A percentile compares a stretch with the other conserved stretches of the same genome.
phyloP scores from a whole-genome alignment of 2,797 vertebrate species.

The Sebastes reedi region DNA sequence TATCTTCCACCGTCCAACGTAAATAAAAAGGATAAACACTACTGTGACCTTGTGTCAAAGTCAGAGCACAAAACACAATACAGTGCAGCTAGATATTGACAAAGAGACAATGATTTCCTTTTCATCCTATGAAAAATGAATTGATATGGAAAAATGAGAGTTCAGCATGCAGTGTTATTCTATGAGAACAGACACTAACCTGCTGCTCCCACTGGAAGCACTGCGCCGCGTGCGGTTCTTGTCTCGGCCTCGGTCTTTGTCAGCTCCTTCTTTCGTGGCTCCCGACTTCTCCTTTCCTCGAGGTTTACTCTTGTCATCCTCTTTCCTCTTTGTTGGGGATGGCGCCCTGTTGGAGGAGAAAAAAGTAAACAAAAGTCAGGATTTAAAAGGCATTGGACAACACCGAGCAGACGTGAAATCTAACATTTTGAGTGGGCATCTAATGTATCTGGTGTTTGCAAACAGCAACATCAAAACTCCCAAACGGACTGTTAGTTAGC shows the following conservation, averaged over 20 bases:
- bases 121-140: not conserved
- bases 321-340: slow-evolving; percentile 92
- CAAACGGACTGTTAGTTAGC: not conserved
- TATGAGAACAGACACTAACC: slow-evolving; percentile 70
- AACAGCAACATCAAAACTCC: not conserved
- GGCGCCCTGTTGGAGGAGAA: slow-evolving; percentile 83
- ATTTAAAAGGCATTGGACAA: not conserved
- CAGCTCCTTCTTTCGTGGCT: slow-evolving; percentile 84
- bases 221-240: slow-evolving; percentile 88
- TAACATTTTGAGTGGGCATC: not conserved
- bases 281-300: slow-evolving; percentile 87
- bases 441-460: not conserved
- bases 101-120: not conserved
- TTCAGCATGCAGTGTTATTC: too few relatives aligned
- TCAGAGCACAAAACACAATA: not conserved
- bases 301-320: slow-evolving; percentile 91
- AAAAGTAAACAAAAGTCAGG: not conserved
- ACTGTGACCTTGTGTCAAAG: not conserved
- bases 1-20: not conserved
- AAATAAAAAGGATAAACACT: not conserved
- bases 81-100: not conserved
- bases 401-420: not conserved
- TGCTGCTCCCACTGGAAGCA: slow-evolving; percentile 91
- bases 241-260: slow-evolving; percentile 89
- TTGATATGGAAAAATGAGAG: too few relatives aligned